These are phyloP conservation scores for Synanthedon myopaeformis DNA, from an alignment of 2,888 invertebrate genomes.

Conservation along the genomic window DNA sequence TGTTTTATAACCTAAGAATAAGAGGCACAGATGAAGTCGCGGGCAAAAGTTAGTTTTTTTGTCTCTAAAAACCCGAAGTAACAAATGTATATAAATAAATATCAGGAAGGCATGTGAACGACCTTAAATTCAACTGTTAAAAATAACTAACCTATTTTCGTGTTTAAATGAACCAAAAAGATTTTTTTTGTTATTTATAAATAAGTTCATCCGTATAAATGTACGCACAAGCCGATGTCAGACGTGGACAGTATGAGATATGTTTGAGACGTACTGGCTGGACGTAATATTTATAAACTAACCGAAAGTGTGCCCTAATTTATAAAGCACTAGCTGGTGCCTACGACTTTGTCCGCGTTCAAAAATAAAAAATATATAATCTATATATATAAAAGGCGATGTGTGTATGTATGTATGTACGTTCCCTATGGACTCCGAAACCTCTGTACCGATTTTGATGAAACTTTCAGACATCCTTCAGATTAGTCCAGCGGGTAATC, in stretches of 20 bases:
- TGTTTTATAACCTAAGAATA: too few species aligned
- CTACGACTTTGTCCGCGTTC: too few species aligned
- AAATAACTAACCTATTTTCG: neutral
- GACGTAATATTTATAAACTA: slow-evolving; percentile 23
- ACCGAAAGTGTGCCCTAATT: slow-evolving; percentile 8
- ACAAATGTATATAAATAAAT: neutral
- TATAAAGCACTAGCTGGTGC: neutral
- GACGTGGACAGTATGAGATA: slow-evolving; percentile 25
- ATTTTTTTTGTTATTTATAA: neutral
- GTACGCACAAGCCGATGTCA: neutral
- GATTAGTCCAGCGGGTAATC: too few species aligned
- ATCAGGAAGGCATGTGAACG: neutral
- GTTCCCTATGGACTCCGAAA: too few species aligned
- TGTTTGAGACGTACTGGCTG: slow-evolving; percentile 14
- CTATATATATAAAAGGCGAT: too few species aligned
- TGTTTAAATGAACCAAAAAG: neutral
- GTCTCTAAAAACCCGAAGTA: too few species aligned
- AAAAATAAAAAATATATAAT: too few species aligned
- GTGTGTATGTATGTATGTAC: too few species aligned
- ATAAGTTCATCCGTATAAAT: neutral
- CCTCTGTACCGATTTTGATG: too few species aligned
- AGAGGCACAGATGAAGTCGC: too few species aligned
- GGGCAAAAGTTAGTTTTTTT: too few species aligned
- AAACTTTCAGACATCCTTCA: too few species aligned
- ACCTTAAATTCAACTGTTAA: neutral